These are phyloP conservation scores for Sphenopsis melanotis DNA, from an alignment of 2,797 vertebrate species.

Conservation along the genomic window DNA sequence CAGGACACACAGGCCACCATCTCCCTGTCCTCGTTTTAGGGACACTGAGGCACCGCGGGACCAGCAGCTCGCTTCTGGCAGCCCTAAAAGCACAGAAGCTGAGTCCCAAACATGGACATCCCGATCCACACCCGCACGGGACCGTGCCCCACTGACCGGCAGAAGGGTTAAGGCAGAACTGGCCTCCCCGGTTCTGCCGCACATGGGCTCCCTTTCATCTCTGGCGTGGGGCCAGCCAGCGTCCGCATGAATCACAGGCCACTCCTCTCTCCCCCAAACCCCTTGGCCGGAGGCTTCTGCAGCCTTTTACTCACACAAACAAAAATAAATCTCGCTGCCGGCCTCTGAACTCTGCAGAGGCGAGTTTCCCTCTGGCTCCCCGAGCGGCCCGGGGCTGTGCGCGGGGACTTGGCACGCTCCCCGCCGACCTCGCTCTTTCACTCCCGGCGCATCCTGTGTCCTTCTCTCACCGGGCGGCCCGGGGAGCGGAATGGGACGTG, in stretches of 20 bases:
- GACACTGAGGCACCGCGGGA: not conserved
- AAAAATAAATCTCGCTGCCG: slow-evolving; percentile 80
- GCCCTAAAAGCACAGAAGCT: accelerated
- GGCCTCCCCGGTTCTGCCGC: slow-evolving; percentile 61
- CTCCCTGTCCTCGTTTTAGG: not conserved
- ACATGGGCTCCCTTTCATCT: slow-evolving; percentile 57
- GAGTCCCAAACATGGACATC: accelerated
- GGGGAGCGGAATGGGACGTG: slow-evolving; percentile 80
- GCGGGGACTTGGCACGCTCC: slow-evolving; percentile 76
- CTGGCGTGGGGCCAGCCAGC: slow-evolving; percentile 64
- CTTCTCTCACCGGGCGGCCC: slow-evolving; percentile 78
- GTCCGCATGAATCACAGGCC: slow-evolving; percentile 72
- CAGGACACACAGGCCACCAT: accelerated
- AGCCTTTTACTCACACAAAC: slow-evolving; percentile 79
- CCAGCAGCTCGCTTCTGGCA: accelerated
- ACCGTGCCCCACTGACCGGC: not conserved
- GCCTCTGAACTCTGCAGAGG: slow-evolving; percentile 80
- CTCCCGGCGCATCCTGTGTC: slow-evolving; percentile 81
- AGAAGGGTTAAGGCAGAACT: slow-evolving; percentile 55
- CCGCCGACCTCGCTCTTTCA: slow-evolving; percentile 78
- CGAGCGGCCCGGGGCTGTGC: slow-evolving; percentile 67
- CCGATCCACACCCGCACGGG: accelerated
- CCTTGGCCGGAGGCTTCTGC: slow-evolving; percentile 73
- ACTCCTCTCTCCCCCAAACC: slow-evolving; percentile 56
- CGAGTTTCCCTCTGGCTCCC: slow-evolving; percentile 75